Conservation (phyloP, 1,140 invertebrate genomes). For the Orchestia grillus region DNA sequence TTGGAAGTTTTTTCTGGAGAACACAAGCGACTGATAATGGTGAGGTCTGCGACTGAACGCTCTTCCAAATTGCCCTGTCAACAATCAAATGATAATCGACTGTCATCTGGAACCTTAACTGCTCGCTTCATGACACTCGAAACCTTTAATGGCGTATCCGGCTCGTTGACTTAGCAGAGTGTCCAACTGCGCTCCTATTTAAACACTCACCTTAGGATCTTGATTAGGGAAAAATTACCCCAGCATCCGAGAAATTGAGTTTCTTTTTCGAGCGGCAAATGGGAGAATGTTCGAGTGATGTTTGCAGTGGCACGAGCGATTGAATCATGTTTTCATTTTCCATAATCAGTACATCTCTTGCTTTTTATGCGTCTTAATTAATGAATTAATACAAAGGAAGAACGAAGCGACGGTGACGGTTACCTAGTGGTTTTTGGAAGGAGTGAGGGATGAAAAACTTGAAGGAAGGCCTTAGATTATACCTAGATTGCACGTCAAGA, state of each 20-base stretch:
- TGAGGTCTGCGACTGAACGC: not conserved
- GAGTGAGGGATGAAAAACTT: too few species aligned
- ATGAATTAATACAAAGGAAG: too few species aligned
- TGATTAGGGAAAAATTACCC: not conserved
- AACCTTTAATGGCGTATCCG: not conserved
- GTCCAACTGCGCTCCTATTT: not conserved
- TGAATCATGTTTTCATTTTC: not conserved
- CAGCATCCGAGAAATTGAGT: not conserved
- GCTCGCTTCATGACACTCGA: not conserved
- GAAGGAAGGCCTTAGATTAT: too few species aligned
- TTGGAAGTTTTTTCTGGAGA: not conserved
- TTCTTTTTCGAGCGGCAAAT: not conserved
- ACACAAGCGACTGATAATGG: not conserved
- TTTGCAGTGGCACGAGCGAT: not conserved
- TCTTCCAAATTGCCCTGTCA: constrained; percentile 7
- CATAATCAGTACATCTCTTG: not conserved
- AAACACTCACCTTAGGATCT: not conserved
- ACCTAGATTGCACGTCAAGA: too few species aligned
- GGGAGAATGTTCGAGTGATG: not conserved
- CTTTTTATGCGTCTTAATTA: not conserved
- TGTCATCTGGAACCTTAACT: not conserved
- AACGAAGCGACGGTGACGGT: too few species aligned
- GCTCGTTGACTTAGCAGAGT: not conserved
- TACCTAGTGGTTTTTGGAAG: too few species aligned
- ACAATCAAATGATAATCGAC: not conserved